A percentile compares a stretch with the other conserved stretches of the same genome.
These are phyloP conservation scores for Lepidonotus clava DNA, from an alignment of 2,888 invertebrate species.

Conservation along the genomic window DNA sequence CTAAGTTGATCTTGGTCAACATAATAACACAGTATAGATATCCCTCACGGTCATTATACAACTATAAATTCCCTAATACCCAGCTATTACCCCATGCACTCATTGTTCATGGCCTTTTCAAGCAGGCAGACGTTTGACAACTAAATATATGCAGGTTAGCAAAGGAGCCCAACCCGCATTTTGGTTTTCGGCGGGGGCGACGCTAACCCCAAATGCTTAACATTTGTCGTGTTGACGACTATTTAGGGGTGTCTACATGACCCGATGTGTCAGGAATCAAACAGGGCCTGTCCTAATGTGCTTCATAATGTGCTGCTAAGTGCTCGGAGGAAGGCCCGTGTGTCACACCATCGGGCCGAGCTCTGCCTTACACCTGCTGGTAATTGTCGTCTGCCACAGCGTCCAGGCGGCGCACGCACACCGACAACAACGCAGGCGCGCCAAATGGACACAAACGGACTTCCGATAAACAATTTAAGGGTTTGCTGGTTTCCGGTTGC, in stretches of 20 bases:
- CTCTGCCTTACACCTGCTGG: slow-evolving; percentile 1
- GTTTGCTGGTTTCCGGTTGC: too few relatives aligned
- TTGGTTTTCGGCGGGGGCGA: background rate
- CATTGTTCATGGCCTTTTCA: background rate
- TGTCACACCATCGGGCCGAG: background rate
- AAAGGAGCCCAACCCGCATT: background rate
- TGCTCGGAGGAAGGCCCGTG: background rate
- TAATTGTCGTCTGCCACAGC: slow-evolving; percentile 6
- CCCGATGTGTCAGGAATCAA: slow-evolving; percentile 24
- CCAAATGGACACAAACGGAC: background rate
- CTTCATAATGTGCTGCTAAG: slow-evolving; percentile 28
- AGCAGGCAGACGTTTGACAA: background rate
- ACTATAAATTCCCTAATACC: slow-evolving; percentile 16
- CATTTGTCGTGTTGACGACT: background rate
- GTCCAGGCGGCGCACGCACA: background rate
- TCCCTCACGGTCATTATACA: background rate
- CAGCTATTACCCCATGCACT: background rate
- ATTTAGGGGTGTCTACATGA: slow-evolving; percentile 11
- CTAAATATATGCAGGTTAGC: background rate
- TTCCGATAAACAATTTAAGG: too few relatives aligned
- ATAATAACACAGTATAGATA: slow-evolving; percentile 8
- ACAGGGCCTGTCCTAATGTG: slow-evolving; percentile 20
- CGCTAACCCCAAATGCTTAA: background rate
- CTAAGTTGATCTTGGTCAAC: slow-evolving; percentile 18
- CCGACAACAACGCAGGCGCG: background rate